These are phyloP conservation scores for Myotis daubentonii DNA, from an alignment of 2,797 vertebrate genomes.

Conservation along the genomic window DNA sequence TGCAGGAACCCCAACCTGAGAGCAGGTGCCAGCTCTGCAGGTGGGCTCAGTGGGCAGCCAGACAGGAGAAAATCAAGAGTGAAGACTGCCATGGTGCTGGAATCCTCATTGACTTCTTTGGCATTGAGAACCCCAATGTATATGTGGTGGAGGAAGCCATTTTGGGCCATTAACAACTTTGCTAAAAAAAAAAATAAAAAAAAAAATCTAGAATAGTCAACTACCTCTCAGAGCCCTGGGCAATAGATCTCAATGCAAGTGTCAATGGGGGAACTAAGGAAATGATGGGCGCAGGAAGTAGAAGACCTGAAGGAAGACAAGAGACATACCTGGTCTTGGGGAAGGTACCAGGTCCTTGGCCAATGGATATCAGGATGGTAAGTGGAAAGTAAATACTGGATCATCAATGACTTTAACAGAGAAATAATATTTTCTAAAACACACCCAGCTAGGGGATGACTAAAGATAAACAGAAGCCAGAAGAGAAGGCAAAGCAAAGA, in stretches of 20 bases:
- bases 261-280: neutral
- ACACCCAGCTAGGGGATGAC: neutral
- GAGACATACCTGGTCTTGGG: neutral
- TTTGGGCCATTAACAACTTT: neutral
- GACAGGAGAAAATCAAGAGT: neutral
- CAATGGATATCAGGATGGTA: neutral
- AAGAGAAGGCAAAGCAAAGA: conserved; percentile 27
- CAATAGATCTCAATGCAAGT: neutral
- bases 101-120: neutral
- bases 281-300: neutral
- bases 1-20: neutral
- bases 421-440: conserved; percentile 19
- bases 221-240: neutral
- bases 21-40: neutral
- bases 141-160: neutral
- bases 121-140: conserved; percentile 11
- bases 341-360: neutral
- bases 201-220: neutral
- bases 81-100: neutral
- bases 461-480: neutral
- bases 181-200: neutral
- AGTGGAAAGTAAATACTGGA: neutral
- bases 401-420: neutral
- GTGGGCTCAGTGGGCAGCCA: neutral
- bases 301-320: neutral